Percentiles rank a stretch among this genome's conserved stretches.
These are phyloP conservation scores for Zaprionus kolodkinae DNA, from an alignment of 1,140 invertebrate species.

Conservation along the genomic window DNA sequence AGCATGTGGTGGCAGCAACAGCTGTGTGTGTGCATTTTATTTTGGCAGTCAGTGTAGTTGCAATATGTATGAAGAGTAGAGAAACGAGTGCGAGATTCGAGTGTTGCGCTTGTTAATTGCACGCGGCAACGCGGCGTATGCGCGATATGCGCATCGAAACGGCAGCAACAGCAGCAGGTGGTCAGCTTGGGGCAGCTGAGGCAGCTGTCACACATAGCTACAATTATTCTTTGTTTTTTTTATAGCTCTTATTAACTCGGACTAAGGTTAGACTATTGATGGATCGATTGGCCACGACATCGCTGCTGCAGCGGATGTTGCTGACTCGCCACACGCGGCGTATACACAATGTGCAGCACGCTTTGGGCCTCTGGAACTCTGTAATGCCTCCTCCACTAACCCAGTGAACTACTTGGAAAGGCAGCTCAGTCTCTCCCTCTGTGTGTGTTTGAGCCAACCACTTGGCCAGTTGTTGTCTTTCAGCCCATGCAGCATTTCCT, in stretches of 20 bases:
- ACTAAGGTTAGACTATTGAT: conserved; percentile 64
- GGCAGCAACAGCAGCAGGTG: conserved; percentile 58
- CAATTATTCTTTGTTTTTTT: neutral
- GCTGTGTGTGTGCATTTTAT: conserved; percentile 28
- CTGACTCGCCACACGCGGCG: conserved; percentile 23
- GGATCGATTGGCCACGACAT: conserved; percentile 45
- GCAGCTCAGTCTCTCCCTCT: neutral
- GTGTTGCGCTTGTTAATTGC: neutral
- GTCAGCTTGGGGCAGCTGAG: conserved; percentile 40
- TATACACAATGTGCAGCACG: conserved; percentile 6
- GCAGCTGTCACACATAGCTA: neutral
- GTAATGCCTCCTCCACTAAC: conserved; percentile 61
- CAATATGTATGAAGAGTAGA: conserved; percentile 16
- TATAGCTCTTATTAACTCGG: neutral
- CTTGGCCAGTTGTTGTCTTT: conserved; percentile 43
- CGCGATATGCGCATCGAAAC: conserved; percentile 42
- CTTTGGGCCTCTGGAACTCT: too few relatives aligned
- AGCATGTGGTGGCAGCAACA: conserved; percentile 13
- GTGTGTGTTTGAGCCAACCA: conserved; percentile 37
- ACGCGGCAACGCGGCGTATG: conserved; percentile 49
- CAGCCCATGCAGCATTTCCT: conserved; percentile 56
- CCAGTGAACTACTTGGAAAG: conserved; percentile 66
- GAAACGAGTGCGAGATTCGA: conserved; percentile 1
- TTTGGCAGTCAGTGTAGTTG: conserved; percentile 18
- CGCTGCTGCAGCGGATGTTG: conserved; percentile 58